phyloP scores from a whole-genome alignment of 2,113 vertebrate species.

The Gambusia holbrooki region DNA sequence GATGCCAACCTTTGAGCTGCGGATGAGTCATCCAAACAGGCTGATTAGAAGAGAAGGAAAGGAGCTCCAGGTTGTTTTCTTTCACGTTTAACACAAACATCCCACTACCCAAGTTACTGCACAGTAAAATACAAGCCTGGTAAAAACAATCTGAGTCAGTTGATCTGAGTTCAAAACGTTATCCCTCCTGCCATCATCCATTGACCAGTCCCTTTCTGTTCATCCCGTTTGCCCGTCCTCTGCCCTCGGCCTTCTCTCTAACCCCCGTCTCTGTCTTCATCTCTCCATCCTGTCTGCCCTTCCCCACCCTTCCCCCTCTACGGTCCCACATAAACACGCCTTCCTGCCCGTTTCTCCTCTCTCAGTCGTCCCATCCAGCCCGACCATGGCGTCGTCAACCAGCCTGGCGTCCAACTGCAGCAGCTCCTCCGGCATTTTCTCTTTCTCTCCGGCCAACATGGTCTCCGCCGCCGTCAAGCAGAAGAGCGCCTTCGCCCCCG shows the following conservation, averaged over 20 bases:
- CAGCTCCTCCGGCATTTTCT: conserved; percentile 97
- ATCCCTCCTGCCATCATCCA: conserved; percentile 71
- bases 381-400: conserved; percentile 94
- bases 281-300: conserved; percentile 28
- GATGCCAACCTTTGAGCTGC: conserved; percentile 14
- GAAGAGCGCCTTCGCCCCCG: conserved; percentile 96
- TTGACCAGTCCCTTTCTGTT: conserved; percentile 80
- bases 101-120: conserved; percentile 7
- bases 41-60: conserved; percentile 21
- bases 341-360: conserved; percentile 52
- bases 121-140: conserved; percentile 21
- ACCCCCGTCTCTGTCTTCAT: conserved; percentile 57
- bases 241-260: conserved; percentile 77
- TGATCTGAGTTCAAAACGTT: conserved; percentile 67
- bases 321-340: conserved; percentile 41
- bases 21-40: conserved; percentile 62
- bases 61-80: conserved; percentile 14
- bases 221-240: conserved; percentile 74
- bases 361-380: conserved; percentile 93
- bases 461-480: conserved; percentile 95
- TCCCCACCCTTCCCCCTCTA: conserved; percentile 28
- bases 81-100: conserved; percentile 46
- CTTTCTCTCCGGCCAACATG: conserved; percentile 99
- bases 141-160: conserved; percentile 48
- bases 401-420: conserved; percentile 97